Evolutionary conservation across 2,113 vertebrate species (phyloP), one percentile per base, ranked within the genome.

Genomic region (Piliocolobus tephrosceles): DNA sequence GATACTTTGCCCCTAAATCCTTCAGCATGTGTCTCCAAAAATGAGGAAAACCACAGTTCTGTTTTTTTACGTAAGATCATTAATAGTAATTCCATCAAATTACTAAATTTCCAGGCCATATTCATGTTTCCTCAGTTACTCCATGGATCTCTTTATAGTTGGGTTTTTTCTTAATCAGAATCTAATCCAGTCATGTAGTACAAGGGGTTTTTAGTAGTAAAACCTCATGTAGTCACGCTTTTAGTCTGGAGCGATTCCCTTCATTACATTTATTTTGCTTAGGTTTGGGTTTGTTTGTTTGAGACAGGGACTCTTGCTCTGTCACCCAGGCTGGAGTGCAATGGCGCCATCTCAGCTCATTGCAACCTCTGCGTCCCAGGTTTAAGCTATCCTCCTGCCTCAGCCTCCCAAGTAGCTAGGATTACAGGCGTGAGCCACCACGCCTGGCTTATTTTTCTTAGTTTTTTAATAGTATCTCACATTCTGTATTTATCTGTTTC

Each of bases 401-500:
- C 61, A 64, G 61, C 61, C 61, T 32, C 61, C 27, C 61, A 64
- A 14, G 61, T 64, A 64, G 61, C 61, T 64, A 30, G 61, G 61
- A 64, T 64, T 64, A 64, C 61, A 64, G 61, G 61, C 12, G 27
- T 64, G 61, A 30, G 61, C 61, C 61, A 64, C 61, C 12, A 5
- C 27, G 0, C 27, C 61, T 64, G 61, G 61, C 61, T 30, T 64
- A 32, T 64, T 30, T 30, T 64, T 30, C 25, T 64, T 30, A 64
- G 27, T 30, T 64, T 64, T 84, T 17, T 6, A 97, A 40, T 57
- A 61, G 11, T 84, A 3, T 43, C 18, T 30, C 27, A 18, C 12
- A 75, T 78, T 90, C 75, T 88, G 55, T 27, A 81, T 88, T 85
- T 50, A 38, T 88, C 52, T 79, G n/a, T 94, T 90, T 90, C 45